Evolutionary conservation across 2,888 invertebrate species (phyloP), one percentile per base, ranked within the genome.

Genomic region (Melikaiella ostensackeni): DNA sequence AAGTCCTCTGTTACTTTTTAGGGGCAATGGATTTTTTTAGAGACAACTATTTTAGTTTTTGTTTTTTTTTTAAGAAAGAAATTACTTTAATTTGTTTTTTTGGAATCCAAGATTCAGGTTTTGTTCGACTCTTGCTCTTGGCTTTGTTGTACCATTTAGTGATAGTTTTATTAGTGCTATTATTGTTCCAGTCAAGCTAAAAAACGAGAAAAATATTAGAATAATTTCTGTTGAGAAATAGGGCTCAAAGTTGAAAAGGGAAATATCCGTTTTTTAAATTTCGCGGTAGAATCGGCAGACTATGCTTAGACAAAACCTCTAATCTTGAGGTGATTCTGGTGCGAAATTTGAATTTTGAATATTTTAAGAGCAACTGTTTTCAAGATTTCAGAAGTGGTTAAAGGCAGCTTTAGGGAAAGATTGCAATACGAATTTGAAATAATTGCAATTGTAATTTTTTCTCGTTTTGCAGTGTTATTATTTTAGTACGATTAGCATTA

Each of bases 401-500:
- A 57, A 6, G 62, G 62, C 62, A 63, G 62, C 62, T 63, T 19
- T 33, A 50, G 7, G 8, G 2, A 50, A 50, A 5, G n/a, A n/a
- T 50, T 50, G 50, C n/a, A n/a, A 50, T 50, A 50, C 5, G n/a
- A 8, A 50, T n/a, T 2, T 8, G n/a, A 50, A 50, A 57, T 1
- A 24, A 57, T 57, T 24, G 21, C n/a, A 24, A 57, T 24, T 21
- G 24, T 42, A 4, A 38, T 63, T 62, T 62, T 63, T 63, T 61
- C 35, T 63, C 35, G 62, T 33, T 63, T 13, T 63, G 61, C 35
- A 5, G 4, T 19, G 79, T 79, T 79, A 75, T 80, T 63, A 77
- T 80, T 79, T 84, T 81, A 78, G 59, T 75, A 55, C 46, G 62
- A 63, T 46, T 50, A 70, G 70, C 46, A 70, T 50, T 70, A 50